Percentiles rank a stretch among this genome's conserved stretches.
phyloP scores from a whole-genome alignment of 2,888 invertebrate genomes.

The Meta bourneti region DNA sequence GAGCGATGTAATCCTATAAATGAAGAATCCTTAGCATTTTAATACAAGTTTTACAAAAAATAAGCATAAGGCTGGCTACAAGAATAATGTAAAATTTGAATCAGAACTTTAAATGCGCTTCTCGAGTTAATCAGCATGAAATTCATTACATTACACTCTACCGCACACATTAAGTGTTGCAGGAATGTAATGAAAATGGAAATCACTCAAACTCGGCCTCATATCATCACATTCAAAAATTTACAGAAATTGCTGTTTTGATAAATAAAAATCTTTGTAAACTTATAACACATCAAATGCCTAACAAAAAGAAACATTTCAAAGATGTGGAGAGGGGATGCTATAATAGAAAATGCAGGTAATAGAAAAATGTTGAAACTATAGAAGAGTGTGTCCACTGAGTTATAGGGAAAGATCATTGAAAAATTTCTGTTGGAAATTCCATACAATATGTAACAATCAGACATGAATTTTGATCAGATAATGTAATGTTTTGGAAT shows the following conservation, averaged over 20 bases:
- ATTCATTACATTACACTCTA: slow-evolving; percentile 24
- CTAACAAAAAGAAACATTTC: no score
- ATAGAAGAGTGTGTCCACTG: no score
- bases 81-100: neutral
- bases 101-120: slow-evolving; percentile 66
- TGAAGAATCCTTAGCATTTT: slow-evolving; percentile 1
- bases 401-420: no score
- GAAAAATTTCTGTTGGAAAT: no score
- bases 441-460: no score
- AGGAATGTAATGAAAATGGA: slow-evolving; percentile 25
- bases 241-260: neutral
- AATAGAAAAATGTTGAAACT: no score
- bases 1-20: slow-evolving; percentile 94
- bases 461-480: no score
- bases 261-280: neutral
- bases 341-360: no score
- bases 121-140: slow-evolving; percentile 68
- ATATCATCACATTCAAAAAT: slow-evolving; percentile 76
- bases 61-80: neutral
- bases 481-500: no score
- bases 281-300: no score
- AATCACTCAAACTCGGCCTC: slow-evolving; percentile 77
- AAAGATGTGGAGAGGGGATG: no score
- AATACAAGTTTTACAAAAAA: neutral
- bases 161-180: neutral